phyloP scores from a whole-genome alignment of 2,888 invertebrate genomes.

The Aspidiotus destructor region DNA sequence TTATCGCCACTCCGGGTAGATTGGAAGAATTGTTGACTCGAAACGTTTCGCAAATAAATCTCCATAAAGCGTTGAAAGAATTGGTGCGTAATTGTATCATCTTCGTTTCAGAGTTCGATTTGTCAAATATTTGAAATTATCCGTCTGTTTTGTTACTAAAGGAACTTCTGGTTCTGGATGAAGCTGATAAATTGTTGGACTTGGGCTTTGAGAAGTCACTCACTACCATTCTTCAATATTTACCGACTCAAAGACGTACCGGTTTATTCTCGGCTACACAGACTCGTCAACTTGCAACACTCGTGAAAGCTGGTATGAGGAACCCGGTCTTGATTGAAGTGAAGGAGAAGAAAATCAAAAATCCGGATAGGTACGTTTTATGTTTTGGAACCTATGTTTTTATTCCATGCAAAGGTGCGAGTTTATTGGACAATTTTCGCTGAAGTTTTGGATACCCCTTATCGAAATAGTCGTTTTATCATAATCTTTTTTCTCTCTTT shows the following conservation, averaged over 20 bases:
- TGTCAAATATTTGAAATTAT: not conserved
- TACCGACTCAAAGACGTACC: slow-evolving; percentile 88
- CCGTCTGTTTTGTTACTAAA: slow-evolving; percentile 41
- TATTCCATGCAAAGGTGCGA: not conserved
- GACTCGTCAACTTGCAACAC: slow-evolving; percentile 81
- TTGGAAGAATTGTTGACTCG: slow-evolving; percentile 74
- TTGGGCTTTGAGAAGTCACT: slow-evolving; percentile 79
- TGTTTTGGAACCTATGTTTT: not conserved
- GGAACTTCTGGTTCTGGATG: slow-evolving; percentile 90
- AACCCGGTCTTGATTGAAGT: slow-evolving; percentile 87
- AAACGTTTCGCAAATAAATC: slow-evolving; percentile 53
- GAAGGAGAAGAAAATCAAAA: slow-evolving; percentile 63
- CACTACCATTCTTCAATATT: slow-evolving; percentile 75
- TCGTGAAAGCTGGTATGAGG: slow-evolving; percentile 84
- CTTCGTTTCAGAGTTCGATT: too few species aligned
- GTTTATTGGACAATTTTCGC: too few species aligned
- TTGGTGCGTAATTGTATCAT: slow-evolving; percentile 49
- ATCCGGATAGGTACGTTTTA: slow-evolving; percentile 32
- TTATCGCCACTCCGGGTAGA: slow-evolving; percentile 91
- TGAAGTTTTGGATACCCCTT: too few species aligned
- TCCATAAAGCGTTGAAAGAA: slow-evolving; percentile 63
- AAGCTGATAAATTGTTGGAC: slow-evolving; percentile 89
- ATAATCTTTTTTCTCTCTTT: too few species aligned
- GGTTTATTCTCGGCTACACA: slow-evolving; percentile 99
- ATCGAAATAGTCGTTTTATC: too few species aligned